Evolutionary conservation across 2,113 vertebrate genomes (phyloP).

Genomic region (Copsychus sechellarum): DNA sequence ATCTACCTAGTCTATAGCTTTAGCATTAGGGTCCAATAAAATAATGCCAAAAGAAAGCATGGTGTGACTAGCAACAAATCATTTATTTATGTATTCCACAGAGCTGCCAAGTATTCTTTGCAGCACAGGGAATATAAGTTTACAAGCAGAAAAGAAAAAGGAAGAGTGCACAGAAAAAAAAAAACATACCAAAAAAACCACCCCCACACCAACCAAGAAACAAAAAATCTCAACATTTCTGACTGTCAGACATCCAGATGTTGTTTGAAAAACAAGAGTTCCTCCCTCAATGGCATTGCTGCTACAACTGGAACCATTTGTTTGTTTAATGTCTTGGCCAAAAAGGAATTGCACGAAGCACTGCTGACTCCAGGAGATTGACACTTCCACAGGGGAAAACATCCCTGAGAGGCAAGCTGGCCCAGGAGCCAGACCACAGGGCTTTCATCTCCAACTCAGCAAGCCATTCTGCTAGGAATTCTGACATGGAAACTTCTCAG

Average conservation of each 20-base stretch:
- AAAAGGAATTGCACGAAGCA: neutral
- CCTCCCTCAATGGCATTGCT: neutral
- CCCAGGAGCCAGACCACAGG: neutral
- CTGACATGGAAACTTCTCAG: neutral
- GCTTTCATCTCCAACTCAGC: neutral
- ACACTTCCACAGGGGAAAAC: neutral
- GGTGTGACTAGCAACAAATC: neutral
- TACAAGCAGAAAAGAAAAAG: neutral
- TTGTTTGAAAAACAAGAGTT: neutral
- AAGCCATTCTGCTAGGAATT: neutral
- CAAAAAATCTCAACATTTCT: rapidly evolving
- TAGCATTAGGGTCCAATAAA: neutral
- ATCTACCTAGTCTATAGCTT: neutral
- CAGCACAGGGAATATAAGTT: neutral
- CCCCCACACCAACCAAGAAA: neutral
- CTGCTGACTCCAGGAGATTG: neutral
- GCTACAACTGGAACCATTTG: neutral
- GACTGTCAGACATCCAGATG: neutral
- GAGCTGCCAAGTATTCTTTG: neutral
- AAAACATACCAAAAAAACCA: neutral
- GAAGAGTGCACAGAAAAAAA: neutral
- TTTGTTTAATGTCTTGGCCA: neutral
- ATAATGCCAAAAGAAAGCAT: neutral
- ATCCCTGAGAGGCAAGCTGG: neutral
- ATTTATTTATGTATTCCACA: neutral